These are phyloP conservation scores for Xiphophorus birchmanni DNA, from an alignment of 2,797 vertebrate genomes.

Conservation along the genomic window DNA sequence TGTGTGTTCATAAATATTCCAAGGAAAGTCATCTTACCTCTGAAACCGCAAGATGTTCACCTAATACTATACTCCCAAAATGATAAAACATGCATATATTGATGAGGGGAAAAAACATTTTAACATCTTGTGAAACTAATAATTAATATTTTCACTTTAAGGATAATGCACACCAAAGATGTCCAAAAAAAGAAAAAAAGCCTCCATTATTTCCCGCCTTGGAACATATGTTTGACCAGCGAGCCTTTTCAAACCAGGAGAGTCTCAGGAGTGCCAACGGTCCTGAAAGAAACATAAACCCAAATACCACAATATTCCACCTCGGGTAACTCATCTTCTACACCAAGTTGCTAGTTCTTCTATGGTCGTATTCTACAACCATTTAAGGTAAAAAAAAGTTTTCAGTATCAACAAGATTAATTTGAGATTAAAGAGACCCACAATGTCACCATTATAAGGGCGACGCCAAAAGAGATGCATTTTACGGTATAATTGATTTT, in stretches of 20 bases:
- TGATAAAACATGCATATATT: not conserved
- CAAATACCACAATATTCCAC: not conserved
- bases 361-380: not conserved
- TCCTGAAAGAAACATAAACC: not conserved
- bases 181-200: not conserved
- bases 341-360: not conserved
- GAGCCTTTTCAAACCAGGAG: not conserved
- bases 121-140: no score
- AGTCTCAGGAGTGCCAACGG: not conserved
- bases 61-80: not conserved
- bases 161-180: not conserved
- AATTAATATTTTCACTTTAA: not conserved
- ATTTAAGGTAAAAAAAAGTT: not conserved
- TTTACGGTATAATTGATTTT: not conserved
- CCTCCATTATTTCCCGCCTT: not conserved
- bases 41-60: not conserved
- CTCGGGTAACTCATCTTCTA: not conserved
- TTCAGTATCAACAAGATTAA: not conserved
- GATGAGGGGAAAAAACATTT: not conserved
- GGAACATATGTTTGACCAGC: not conserved
- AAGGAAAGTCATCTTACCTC: not conserved
- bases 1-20: not conserved
- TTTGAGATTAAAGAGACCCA: not conserved
- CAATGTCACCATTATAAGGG: not conserved
- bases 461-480: not conserved